Conservation (phyloP, 2,888 invertebrate genomes). For the Stegana nigrithorax region DNA sequence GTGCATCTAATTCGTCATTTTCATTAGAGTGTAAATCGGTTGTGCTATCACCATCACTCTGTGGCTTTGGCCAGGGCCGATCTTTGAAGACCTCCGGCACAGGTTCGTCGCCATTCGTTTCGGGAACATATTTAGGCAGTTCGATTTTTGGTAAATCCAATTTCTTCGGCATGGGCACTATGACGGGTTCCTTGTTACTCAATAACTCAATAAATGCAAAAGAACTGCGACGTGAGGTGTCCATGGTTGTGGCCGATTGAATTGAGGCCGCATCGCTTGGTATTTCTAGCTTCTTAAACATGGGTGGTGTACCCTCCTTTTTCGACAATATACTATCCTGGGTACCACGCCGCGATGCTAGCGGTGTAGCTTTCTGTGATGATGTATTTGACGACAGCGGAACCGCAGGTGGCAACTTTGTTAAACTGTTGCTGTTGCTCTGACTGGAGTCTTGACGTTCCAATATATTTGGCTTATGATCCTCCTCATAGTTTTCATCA, state of each 20-base stretch:
- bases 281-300: slow-evolving; percentile 54
- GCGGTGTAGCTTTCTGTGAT: background rate
- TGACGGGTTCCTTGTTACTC: slow-evolving; percentile 52
- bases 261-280: slow-evolving; percentile 38
- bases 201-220: slow-evolving; percentile 63
- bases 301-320: slow-evolving; percentile 53
- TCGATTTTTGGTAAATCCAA: slow-evolving; percentile 50
- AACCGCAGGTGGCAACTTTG: slow-evolving; percentile 41
- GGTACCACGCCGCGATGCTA: slow-evolving; percentile 38
- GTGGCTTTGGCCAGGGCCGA: slow-evolving; percentile 55
- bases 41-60: slow-evolving; percentile 25
- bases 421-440: slow-evolving; percentile 45
- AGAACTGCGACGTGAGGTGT: slow-evolving; percentile 59
- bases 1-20: slow-evolving; percentile 7
- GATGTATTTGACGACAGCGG: slow-evolving; percentile 22
- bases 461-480: slow-evolving; percentile 33
- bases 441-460: slow-evolving; percentile 37
- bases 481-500: slow-evolving; percentile 54
- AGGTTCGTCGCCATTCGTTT: slow-evolving; percentile 36
- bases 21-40: too few relatives aligned
- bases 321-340: slow-evolving; percentile 41
- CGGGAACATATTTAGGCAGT: slow-evolving; percentile 45
- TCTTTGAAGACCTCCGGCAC: slow-evolving; percentile 54
- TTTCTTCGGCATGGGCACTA: slow-evolving; percentile 61
- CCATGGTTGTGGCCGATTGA: slow-evolving; percentile 25